Conservation (phyloP, 2,797 vertebrate species). For the Adrianichthys oophorus region DNA sequence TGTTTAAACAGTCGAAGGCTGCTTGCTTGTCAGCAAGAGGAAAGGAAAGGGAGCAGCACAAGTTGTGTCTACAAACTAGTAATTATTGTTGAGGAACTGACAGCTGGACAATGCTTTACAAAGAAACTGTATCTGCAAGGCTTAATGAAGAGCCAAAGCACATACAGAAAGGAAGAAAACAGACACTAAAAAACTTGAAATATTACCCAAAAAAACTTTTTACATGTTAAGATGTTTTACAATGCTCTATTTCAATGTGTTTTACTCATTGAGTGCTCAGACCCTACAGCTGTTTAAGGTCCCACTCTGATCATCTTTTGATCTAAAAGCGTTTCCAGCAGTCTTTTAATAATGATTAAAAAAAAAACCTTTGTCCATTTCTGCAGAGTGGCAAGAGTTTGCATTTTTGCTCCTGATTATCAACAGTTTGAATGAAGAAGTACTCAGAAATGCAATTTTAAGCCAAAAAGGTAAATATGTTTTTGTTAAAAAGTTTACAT, state of each 20-base stretch:
- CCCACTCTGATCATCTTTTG: no score
- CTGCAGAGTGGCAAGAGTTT: no score
- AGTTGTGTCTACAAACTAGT: slow-evolving; percentile 13
- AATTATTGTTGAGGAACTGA: slow-evolving; percentile 26
- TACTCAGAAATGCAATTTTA: no score
- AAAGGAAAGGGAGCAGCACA: slow-evolving; percentile 3
- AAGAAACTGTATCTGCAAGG: not conserved
- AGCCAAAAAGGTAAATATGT: no score
- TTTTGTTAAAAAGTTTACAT: no score
- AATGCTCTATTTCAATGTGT: not conserved
- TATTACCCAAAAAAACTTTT: not conserved
- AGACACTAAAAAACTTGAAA: not conserved
- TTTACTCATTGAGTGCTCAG: not conserved
- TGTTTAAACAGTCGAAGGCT: slow-evolving; percentile 30
- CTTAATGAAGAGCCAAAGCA: not conserved
- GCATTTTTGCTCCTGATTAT: no score
- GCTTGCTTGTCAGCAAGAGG: slow-evolving; percentile 21
- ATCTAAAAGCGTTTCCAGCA: no score
- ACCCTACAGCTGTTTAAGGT: no score
- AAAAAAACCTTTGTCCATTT: no score
- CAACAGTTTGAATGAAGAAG: no score
- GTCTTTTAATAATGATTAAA: no score
- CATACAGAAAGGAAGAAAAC: not conserved
- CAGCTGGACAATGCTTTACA: slow-evolving; percentile 11
- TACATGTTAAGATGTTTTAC: not conserved